A percentile compares a stretch with the other conserved stretches of the same genome.
These are phyloP conservation scores for Fissipunctia ypsillon DNA, from an alignment of 2,888 invertebrate genomes.

Conservation along the genomic window DNA sequence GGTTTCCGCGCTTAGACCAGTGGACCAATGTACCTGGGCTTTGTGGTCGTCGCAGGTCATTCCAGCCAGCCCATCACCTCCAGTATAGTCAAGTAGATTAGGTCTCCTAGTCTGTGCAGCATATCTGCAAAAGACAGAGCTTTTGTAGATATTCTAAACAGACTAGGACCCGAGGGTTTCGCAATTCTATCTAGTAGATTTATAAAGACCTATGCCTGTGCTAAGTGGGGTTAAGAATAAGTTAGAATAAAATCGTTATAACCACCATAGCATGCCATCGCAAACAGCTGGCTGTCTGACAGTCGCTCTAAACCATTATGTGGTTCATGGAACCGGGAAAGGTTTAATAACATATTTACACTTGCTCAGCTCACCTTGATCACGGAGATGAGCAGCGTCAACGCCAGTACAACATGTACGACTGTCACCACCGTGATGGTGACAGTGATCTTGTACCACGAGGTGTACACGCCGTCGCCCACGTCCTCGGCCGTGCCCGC, in stretches of 20 bases:
- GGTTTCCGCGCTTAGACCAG: too few relatives aligned
- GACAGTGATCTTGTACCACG: constrained; percentile 73
- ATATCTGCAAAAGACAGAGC: too few relatives aligned
- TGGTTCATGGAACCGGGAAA: not conserved
- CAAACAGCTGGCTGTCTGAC: not conserved
- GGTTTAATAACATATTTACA: not conserved
- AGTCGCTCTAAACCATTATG: not conserved
- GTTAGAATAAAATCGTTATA: not conserved
- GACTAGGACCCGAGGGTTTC: too few relatives aligned
- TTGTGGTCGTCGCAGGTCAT: too few relatives aligned
- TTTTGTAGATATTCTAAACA: too few relatives aligned
- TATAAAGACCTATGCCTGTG: not conserved
- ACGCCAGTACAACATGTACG: constrained; percentile 79
- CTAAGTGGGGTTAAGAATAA: not conserved
- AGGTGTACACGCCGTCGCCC: constrained; percentile 77
- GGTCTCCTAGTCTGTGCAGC: too few relatives aligned
- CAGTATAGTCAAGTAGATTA: too few relatives aligned
- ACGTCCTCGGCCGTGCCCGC: constrained; percentile 77
- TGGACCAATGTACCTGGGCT: too few relatives aligned
- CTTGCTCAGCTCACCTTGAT: constrained; percentile 71
- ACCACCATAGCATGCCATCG: not conserved
- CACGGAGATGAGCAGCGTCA: constrained; percentile 73
- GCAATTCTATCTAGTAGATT: not conserved
- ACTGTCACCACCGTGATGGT: constrained; percentile 71
- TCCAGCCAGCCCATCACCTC: too few relatives aligned